These are phyloP conservation scores for Molanna angustata DNA, from an alignment of 2,888 invertebrate genomes.

Conservation along the genomic window DNA sequence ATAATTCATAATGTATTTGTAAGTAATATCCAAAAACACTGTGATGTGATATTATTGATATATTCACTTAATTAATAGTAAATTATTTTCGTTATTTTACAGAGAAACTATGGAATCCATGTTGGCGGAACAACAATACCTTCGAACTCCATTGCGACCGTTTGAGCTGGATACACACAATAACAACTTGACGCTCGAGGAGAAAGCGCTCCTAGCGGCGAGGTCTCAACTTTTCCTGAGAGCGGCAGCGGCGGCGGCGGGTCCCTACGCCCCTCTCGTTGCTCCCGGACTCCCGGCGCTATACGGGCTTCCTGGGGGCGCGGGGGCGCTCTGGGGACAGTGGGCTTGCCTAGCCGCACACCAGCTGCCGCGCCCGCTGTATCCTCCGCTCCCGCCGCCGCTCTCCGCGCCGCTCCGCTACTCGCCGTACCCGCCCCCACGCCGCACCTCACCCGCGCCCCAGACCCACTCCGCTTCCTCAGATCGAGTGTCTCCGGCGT, in stretches of 20 bases:
- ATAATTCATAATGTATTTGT: too few relatives aligned
- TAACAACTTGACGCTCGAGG: slow-evolving; percentile 70
- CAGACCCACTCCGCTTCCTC: slow-evolving; percentile 47
- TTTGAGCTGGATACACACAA: slow-evolving; percentile 71
- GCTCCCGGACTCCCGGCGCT: slow-evolving; percentile 39
- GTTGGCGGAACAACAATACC: slow-evolving; percentile 80
- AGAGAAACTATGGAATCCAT: slow-evolving; percentile 91
- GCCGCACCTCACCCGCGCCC: slow-evolving; percentile 39
- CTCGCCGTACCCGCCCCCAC: slow-evolving; percentile 57
- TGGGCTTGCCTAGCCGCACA: slow-evolving; percentile 69
- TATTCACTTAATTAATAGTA: neutral
- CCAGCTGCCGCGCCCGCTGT: slow-evolving; percentile 53
- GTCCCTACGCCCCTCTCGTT: slow-evolving; percentile 54
- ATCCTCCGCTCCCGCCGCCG: slow-evolving; percentile 47
- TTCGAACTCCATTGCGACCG: slow-evolving; percentile 73
- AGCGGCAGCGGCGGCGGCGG: slow-evolving; percentile 64
- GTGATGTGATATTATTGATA: too few relatives aligned
- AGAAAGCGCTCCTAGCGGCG: slow-evolving; percentile 74
- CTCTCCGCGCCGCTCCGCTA: slow-evolving; percentile 60
- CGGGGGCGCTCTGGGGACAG: slow-evolving; percentile 62
- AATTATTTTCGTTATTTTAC: slow-evolving; percentile 38
- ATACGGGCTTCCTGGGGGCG: slow-evolving; percentile 48
- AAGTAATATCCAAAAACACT: too few relatives aligned
- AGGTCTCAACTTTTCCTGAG: slow-evolving; percentile 71
- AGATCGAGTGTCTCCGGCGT: slow-evolving; percentile 53